Conservation (phyloP, 2,888 invertebrate species). For the Steromphala cineraria region DNA sequence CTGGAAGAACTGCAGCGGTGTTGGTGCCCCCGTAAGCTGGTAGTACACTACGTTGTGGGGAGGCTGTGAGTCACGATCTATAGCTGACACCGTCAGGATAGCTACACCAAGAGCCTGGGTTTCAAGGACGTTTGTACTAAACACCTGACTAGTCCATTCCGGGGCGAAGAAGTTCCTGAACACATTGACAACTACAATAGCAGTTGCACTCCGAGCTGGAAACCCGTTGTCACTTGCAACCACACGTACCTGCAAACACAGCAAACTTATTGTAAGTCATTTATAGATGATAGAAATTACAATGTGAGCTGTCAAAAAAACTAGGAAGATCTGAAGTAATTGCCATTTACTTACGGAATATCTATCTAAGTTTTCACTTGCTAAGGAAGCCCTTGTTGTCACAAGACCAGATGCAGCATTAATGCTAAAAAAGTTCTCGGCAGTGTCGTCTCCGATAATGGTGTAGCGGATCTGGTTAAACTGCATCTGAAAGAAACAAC, state of each 20-base stretch:
- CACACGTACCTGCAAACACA: conserved; percentile 57
- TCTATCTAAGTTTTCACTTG: conserved; percentile 40
- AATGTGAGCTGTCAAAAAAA: too few species aligned
- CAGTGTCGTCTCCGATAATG: conserved; percentile 68
- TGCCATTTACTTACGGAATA: conserved; percentile 46
- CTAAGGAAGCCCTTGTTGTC: conserved; percentile 31
- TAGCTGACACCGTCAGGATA: conserved; percentile 45
- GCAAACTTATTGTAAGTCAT: background rate
- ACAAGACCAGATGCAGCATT: conserved; percentile 45
- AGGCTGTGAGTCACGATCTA: conserved; percentile 51
- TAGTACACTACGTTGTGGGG: conserved; percentile 65
- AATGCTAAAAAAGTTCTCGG: conserved; percentile 58
- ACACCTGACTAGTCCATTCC: conserved; percentile 35
- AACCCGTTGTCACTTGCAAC: conserved; percentile 65
- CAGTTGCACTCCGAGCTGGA: conserved; percentile 57
- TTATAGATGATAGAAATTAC: too few species aligned
- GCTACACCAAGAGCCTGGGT: conserved; percentile 45
- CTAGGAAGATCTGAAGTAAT: too few species aligned
- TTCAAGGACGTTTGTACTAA: conserved; percentile 41
- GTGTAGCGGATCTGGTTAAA: conserved; percentile 56
- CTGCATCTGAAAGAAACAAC: conserved; percentile 44
- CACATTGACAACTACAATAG: conserved; percentile 60
- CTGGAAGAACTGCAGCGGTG: conserved; percentile 52
- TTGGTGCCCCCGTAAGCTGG: conserved; percentile 38
- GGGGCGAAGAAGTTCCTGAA: conserved; percentile 60